Evolutionary conservation across 2,113 vertebrate genomes (phyloP).

Genomic region (Otus sunia): DNA sequence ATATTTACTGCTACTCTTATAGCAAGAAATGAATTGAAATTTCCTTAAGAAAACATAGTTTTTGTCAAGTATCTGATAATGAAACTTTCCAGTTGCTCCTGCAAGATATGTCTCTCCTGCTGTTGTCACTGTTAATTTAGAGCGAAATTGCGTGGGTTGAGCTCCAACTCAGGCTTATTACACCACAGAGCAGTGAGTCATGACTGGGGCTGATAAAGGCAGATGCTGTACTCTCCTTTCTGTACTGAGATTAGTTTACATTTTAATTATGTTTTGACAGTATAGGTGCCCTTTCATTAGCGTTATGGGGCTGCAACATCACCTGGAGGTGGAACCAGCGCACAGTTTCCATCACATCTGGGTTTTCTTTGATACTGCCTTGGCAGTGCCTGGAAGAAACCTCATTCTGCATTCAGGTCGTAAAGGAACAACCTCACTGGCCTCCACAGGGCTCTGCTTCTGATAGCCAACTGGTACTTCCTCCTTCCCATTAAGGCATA

Average conservation of each 20-base stretch:
- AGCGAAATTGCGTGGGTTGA: neutral
- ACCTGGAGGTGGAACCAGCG: neutral
- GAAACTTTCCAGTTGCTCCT: neutral
- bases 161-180: neutral
- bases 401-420: neutral
- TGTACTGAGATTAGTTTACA: slow-evolving; percentile 14
- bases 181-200: slow-evolving; percentile 20
- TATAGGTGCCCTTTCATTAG: slow-evolving; percentile 35
- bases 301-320: neutral
- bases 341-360: slow-evolving; percentile 13
- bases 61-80: neutral
- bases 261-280: slow-evolving; percentile 62
- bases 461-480: neutral
- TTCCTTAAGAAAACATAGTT: neutral
- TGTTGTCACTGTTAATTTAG: neutral
- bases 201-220: slow-evolving; percentile 41
- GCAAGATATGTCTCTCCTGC: neutral
- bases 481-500: neutral
- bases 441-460: neutral
- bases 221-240: slow-evolving; percentile 25
- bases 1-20: neutral
- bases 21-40: neutral
- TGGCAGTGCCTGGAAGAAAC: neutral
- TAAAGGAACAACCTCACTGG: neutral
- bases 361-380: slow-evolving; percentile 24